These are phyloP conservation scores for Poecilus cupreus DNA, from an alignment of 2,888 invertebrate genomes.

Conservation along the genomic window DNA sequence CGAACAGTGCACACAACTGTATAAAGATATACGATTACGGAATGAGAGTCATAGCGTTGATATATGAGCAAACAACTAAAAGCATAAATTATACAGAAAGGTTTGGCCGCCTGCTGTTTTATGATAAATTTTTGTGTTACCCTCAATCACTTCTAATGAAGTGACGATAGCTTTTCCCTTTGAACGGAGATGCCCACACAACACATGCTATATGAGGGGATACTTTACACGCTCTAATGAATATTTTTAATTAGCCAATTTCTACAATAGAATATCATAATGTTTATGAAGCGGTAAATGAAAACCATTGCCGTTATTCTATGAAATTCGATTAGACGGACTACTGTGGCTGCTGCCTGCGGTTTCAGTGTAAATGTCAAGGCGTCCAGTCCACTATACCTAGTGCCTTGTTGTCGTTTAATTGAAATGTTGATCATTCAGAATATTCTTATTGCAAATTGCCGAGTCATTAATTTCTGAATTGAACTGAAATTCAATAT, in stretches of 20 bases:
- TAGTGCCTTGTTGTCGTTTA: too few species aligned
- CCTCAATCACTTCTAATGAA: constrained; percentile 20
- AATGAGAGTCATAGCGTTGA: neutral
- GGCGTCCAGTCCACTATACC: too few species aligned
- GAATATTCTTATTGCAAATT: too few species aligned
- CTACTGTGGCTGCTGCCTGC: too few species aligned
- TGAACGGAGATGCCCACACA: neutral
- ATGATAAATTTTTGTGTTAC: constrained; percentile 10
- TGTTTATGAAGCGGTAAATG: too few species aligned
- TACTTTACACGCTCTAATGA: neutral
- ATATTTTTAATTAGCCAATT: too few species aligned
- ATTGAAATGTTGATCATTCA: too few species aligned
- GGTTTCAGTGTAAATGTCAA: neutral
- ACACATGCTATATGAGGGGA: too few species aligned
- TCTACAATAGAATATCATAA: too few species aligned
- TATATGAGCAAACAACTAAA: neutral
- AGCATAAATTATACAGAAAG: neutral
- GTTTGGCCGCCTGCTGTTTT: constrained; percentile 9
- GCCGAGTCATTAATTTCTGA: too few species aligned
- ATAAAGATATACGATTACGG: neutral
- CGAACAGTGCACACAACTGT: neutral
- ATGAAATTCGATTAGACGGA: too few species aligned
- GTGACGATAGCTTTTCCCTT: neutral
- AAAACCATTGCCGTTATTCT: too few species aligned
- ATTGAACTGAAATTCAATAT: neutral